phyloP scores from a whole-genome alignment of 2,888 invertebrate genomes.

The Callosobruchus maculatus region DNA sequence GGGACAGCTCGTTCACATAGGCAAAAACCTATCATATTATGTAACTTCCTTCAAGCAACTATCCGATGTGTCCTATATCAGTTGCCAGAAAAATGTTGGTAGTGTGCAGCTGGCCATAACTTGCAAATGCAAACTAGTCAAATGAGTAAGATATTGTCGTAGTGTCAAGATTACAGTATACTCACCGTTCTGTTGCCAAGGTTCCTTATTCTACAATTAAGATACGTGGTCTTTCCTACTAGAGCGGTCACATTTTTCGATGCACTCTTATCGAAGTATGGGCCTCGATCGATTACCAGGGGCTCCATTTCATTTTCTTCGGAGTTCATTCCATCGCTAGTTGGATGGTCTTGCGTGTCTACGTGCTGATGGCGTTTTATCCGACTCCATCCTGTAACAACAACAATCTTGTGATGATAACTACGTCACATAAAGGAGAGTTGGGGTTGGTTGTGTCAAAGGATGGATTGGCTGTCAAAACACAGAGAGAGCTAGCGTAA shows the following conservation, averaged over 20 bases:
- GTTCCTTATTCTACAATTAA: constrained; percentile 73
- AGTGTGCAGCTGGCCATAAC: no score
- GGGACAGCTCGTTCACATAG: no score
- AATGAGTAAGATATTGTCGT: no score
- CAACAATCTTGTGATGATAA: not conserved
- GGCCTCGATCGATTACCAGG: constrained; percentile 56
- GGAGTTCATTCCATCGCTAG: constrained; percentile 36
- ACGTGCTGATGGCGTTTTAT: constrained; percentile 37
- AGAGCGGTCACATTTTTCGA: constrained; percentile 74
- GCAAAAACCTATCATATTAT: no score
- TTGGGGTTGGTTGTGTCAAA: no score
- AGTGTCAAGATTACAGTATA: constrained; percentile 5
- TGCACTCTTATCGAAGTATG: constrained; percentile 67
- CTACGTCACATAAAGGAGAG: no score
- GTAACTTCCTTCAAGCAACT: no score
- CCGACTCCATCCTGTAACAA: constrained; percentile 34
- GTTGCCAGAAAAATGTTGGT: no score
- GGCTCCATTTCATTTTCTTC: constrained; percentile 48
- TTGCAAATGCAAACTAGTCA: no score
- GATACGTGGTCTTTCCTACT: constrained; percentile 72
- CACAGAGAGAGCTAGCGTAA: no score
- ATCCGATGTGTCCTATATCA: no score
- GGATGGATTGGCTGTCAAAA: no score
- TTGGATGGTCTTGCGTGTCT: constrained; percentile 25
- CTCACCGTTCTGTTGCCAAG: constrained; percentile 74